Evolutionary conservation across 1,140 invertebrate species (phyloP).

Genomic region (Hyphantria cunea): DNA sequence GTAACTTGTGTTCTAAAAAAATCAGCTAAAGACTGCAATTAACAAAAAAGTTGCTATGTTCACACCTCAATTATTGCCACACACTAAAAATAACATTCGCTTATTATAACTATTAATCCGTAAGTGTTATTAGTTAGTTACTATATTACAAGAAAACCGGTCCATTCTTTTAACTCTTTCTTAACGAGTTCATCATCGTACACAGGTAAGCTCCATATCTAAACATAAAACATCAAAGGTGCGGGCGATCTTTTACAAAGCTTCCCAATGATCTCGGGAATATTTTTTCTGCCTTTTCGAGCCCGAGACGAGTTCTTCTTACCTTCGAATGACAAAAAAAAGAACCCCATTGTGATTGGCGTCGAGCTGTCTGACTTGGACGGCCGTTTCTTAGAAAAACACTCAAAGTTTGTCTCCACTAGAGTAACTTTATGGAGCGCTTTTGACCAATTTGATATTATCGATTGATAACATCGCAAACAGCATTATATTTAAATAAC

Average conservation of each 20-base stretch:
- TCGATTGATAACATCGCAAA: background rate
- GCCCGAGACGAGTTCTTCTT: conserved; percentile 53
- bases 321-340: conserved; percentile 61
- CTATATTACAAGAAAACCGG: conserved; percentile 18
- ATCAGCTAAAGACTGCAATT: conserved; percentile 1
- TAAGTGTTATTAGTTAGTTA: conserved; percentile 5
- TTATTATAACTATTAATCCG: conserved; percentile 13
- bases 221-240: conserved; percentile 70
- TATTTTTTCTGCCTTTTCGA: conserved; percentile 55
- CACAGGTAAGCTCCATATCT: conserved; percentile 50
- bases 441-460: conserved; percentile 6
- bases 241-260: conserved; percentile 50
- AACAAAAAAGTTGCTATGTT: background rate
- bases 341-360: conserved; percentile 71
- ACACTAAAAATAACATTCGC: conserved; percentile 3
- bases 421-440: conserved; percentile 7
- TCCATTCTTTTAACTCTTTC: conserved; percentile 41
- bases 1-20: background rate
- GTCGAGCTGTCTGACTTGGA: conserved; percentile 71
- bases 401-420: conserved; percentile 25
- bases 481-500: too few relatives aligned
- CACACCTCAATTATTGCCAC: background rate
- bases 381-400: conserved; percentile 66
- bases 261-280: conserved; percentile 62
- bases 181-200: conserved; percentile 46